Conservation (phyloP, 2,888 invertebrate genomes). For the Amphipoea lucens region DNA sequence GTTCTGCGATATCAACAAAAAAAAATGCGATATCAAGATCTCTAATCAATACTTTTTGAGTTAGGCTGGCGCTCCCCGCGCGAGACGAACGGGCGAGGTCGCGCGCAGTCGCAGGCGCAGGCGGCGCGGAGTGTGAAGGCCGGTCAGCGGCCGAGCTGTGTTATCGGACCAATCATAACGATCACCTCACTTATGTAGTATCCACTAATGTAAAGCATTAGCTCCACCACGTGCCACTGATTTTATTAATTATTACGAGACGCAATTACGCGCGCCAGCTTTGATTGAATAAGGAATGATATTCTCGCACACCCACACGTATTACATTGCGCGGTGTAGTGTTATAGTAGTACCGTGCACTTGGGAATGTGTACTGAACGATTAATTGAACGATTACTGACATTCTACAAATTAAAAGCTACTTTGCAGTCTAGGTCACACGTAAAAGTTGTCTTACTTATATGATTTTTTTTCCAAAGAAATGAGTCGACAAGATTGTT, state of each 20-base stretch:
- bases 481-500: conserved; percentile 23
- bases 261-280: conserved; percentile 69
- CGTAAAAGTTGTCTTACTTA: conserved; percentile 61
- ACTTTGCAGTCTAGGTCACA: conserved; percentile 59
- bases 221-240: conserved; percentile 81
- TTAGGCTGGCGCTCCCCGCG: conserved; percentile 69
- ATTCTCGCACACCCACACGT: conserved; percentile 57
- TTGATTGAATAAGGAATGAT: conserved; percentile 63
- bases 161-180: conserved; percentile 86
- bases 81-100: conserved; percentile 81
- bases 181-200: conserved; percentile 74
- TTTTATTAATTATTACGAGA: conserved; percentile 71
- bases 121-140: conserved; percentile 84
- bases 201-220: conserved; percentile 77
- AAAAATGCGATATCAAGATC: conserved; percentile 35
- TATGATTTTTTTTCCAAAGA: conserved; percentile 32
- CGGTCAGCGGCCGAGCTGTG: conserved; percentile 88
- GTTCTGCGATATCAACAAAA: not conserved
- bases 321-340: conserved; percentile 24
- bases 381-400: conserved; percentile 65
- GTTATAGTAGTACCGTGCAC: conserved; percentile 38
- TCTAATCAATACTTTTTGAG: conserved; percentile 60
- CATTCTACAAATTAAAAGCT: conserved; percentile 66
- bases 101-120: conserved; percentile 73
- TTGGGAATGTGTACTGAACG: conserved; percentile 51